A percentile compares a stretch with the other conserved stretches of the same genome.
Conservation (phyloP, 30 jellyfish, hydroid and myxozoan genomes). For the Clytia hemisphaerica region DNA sequence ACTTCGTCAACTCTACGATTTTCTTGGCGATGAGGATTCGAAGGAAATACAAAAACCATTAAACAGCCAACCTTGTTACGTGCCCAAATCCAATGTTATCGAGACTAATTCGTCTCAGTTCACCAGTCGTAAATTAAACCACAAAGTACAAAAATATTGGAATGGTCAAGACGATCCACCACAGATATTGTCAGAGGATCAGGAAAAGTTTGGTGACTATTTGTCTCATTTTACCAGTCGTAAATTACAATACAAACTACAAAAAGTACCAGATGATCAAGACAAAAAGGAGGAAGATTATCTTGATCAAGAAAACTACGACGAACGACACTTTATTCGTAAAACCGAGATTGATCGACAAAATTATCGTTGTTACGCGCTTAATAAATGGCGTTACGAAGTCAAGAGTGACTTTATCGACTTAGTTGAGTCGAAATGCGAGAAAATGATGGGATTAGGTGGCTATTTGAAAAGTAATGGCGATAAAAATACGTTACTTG, state of each 20-base stretch:
- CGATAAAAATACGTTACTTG: too few species aligned
- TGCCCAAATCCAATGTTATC: conserved; percentile 13
- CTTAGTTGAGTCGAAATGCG: conserved; percentile 6
- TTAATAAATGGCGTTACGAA: conserved; percentile 27
- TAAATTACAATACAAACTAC: neutral
- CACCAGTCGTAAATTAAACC: too few species aligned
- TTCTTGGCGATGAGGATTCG: conserved; percentile 11
- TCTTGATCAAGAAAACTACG: neutral
- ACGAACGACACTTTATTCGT: neutral
- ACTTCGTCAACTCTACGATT: neutral
- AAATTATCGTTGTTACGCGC: conserved; percentile 15
- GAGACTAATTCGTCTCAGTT: too few species aligned
- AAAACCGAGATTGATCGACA: neutral
- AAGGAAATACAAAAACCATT: neutral
- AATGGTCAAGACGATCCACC: too few species aligned
- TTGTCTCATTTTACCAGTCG: too few species aligned
- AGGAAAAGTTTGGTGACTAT: neutral
- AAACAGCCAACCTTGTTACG: neutral
- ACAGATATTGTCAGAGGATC: neutral
- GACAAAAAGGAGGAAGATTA: neutral
- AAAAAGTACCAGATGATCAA: neutral
- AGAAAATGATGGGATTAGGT: conserved; percentile 8
- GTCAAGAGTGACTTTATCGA: conserved; percentile 1
- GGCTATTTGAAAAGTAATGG: too few species aligned
- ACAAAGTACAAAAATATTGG: neutral